A percentile compares a stretch with the other conserved stretches of the same genome.
Evolutionary conservation across 2,888 invertebrate genomes (phyloP).

Genomic region (Abrostola tripartita): DNA sequence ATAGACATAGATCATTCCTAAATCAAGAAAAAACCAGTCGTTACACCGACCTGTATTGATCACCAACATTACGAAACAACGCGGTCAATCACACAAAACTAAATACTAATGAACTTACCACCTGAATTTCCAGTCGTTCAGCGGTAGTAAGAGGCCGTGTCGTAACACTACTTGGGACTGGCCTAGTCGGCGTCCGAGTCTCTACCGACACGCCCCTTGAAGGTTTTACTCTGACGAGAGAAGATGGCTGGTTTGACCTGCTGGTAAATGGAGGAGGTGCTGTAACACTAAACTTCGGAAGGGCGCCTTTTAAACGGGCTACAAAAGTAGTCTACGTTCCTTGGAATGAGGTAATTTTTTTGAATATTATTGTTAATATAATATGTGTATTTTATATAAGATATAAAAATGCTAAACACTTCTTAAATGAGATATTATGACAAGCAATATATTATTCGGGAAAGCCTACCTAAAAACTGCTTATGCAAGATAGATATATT

Average conservation of each 20-base stretch:
- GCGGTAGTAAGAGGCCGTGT: slow-evolving; percentile 99
- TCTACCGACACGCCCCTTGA: slow-evolving; percentile 97
- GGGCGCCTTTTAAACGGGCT: slow-evolving; percentile 96
- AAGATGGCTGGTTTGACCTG: slow-evolving; percentile 99
- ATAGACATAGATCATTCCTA: slow-evolving; percentile 27
- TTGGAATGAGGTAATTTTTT: slow-evolving; percentile 94
- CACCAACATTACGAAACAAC: background rate
- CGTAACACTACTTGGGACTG: slow-evolving; percentile 96
- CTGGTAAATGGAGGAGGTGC: slow-evolving; percentile 99
- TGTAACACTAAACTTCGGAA: slow-evolving; percentile 97
- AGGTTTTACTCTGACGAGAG: slow-evolving; percentile 97
- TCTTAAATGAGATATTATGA: no score
- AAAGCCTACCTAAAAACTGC: no score
- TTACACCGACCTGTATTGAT: slow-evolving; percentile 8
- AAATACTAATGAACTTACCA: slow-evolving; percentile 28
- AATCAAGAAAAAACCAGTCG: slow-evolving; percentile 8
- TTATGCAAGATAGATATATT: no score
- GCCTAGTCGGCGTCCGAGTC: slow-evolving; percentile 98
- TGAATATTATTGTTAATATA: no score
- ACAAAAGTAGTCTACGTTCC: slow-evolving; percentile 97
- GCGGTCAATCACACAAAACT: background rate
- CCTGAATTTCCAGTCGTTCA: slow-evolving; percentile 92
- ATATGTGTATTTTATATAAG: no score
- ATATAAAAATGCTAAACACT: no score
- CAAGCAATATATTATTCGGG: no score